Evolutionary conservation across 35 echinoderm and acorn worm genomes (phyloP), one percentile per base, ranked within the genome.

Genomic region (Diadema setosum): DNA sequence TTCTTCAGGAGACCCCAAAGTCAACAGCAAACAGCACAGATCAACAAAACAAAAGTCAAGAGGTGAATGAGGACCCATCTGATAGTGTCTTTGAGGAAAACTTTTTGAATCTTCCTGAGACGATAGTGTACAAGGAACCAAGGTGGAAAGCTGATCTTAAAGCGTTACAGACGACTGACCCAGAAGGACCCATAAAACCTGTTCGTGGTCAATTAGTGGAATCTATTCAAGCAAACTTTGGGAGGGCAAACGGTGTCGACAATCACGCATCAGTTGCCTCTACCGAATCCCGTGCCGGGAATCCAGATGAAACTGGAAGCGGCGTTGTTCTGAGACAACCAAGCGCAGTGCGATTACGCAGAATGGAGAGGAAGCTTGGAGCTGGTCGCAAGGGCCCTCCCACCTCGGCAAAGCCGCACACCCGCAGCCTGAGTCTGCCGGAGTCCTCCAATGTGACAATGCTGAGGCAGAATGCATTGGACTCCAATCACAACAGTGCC

Each of bases 401-500:
- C 39, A 44, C 73, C 2, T 39, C 33, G 73, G 73, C 73, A 33
- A 78, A 78, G 40, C 73, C 73, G 15, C 73, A 78, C 40, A 35
- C 73, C 11, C 73, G 73, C 9, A 42, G 35, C 73, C 33, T 78
- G 6, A 78, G 73, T 44, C 25, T 78, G 37, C 73, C 73, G 24
- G 73, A 78, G 73, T 9, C 35, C 34, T 41, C 2, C 14, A 20
- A 78, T 44, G 40, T 43, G 2, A 2, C 2, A 21, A 25, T 78
- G 35, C 29, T 78, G 73, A 78, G 73, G 73, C 73, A 78, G 37
- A 44, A 78, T 41, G 73, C 73, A n/a, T 39, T 78, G 73, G 73
- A 78, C n/a, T 78, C 73, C 0, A 78, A 78, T 17, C 73, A 78
- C 20, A 78, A 78, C 20, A 78, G 73, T 23, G 73, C 73, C 29